These are phyloP conservation scores for Microtus montanus DNA, from an alignment of 2,113 vertebrate genomes.

Conservation along the genomic window DNA sequence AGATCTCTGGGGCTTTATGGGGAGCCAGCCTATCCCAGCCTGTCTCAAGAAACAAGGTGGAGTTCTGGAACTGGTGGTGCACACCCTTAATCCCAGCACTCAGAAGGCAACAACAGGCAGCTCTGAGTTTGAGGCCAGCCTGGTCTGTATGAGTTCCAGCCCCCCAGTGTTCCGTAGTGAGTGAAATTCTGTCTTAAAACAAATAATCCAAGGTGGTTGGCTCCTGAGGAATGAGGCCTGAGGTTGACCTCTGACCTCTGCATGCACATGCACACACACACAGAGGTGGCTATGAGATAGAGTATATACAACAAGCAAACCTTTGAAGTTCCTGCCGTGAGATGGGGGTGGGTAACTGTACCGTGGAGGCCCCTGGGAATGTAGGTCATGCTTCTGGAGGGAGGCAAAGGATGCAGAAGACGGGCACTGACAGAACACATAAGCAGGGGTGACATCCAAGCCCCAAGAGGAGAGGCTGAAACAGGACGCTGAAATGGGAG, in stretches of 20 bases:
- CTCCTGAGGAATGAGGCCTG: neutral
- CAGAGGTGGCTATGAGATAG: neutral
- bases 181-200: neutral
- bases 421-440: neutral
- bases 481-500: neutral
- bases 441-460: neutral
- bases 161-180: neutral
- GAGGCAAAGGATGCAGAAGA: neutral
- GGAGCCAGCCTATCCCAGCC: neutral
- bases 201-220: neutral
- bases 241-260: neutral
- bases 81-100: neutral
- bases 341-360: neutral
- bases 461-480: constrained; percentile 12
- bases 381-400: neutral
- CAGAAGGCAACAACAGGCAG: neutral
- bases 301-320: neutral
- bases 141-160: neutral
- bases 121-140: neutral
- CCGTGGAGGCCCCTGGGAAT: neutral
- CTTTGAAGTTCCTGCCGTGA: neutral
- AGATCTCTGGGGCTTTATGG: neutral
- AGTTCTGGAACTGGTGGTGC: neutral
- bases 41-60: neutral
- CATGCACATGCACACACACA: neutral